phyloP scores from a whole-genome alignment of 2,113 vertebrate genomes.

The Neolamprologus longior region DNA sequence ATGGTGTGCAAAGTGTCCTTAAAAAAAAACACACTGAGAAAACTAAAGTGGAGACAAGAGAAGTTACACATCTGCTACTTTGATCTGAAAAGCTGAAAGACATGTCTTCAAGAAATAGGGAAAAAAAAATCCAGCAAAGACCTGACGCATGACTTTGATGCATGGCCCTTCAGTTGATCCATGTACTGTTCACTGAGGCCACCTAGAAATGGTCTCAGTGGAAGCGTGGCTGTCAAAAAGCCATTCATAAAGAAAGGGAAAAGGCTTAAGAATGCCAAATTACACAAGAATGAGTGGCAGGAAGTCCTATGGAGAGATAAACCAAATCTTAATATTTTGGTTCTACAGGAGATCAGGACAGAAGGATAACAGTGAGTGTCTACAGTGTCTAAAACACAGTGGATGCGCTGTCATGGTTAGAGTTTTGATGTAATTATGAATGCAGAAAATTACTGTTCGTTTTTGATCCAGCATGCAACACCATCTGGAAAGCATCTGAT shows the following conservation, averaged over 20 bases:
- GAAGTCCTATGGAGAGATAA: neutral
- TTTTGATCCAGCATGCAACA: neutral
- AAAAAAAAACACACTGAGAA: neutral
- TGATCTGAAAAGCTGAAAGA: neutral
- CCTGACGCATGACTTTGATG: neutral
- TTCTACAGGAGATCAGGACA: neutral
- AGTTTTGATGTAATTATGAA: neutral
- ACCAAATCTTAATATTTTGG: neutral
- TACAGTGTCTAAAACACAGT: neutral
- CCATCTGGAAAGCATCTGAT: neutral
- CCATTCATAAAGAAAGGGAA: neutral
- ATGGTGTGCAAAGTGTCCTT: neutral
- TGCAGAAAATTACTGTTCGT: neutral
- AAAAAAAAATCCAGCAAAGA: rapidly evolving
- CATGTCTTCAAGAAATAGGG: neutral
- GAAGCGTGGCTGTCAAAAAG: neutral
- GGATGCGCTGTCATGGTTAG: neutral
- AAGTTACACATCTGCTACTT: neutral
- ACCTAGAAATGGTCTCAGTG: neutral
- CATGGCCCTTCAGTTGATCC: neutral
- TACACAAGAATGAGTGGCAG: neutral
- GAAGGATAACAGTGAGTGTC: neutral
- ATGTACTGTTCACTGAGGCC: neutral
- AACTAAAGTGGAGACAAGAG: neutral
- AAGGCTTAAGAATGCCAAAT: neutral